These are phyloP conservation scores for Panzeria rudis DNA, from an alignment of 2,888 invertebrate genomes.

Conservation along the genomic window DNA sequence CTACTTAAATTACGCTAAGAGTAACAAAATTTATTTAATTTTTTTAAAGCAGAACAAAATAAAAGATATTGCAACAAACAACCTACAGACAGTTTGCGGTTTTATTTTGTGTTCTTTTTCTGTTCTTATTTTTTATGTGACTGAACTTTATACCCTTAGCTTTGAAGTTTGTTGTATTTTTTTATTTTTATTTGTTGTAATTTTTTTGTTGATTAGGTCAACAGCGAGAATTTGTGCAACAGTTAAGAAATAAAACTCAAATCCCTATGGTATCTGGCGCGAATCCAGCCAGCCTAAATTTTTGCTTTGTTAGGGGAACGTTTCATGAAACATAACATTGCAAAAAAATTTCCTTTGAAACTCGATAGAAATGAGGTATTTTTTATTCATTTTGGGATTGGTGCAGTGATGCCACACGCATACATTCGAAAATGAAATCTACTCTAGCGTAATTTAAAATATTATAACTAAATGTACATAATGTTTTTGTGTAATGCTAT, in stretches of 20 bases:
- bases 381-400: no score
- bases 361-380: no score
- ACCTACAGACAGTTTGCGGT: conserved; percentile 67
- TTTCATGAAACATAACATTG: no score
- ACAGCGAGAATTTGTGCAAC: not conserved
- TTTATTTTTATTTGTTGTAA: not conserved
- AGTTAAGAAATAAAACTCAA: not conserved
- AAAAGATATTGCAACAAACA: conserved; percentile 37
- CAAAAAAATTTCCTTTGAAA: no score
- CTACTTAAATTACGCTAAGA: conserved; percentile 66
- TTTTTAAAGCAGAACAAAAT: conserved; percentile 1
- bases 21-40: conserved; percentile 40
- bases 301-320: no score
- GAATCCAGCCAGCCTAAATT: no score
- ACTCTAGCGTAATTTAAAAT: no score
- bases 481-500: no score
- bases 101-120: conserved; percentile 57
- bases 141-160: conserved; percentile 51
- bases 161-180: conserved; percentile 1
- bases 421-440: no score
- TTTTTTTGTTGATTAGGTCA: conserved; percentile 6
- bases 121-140: conserved; percentile 19
- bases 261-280: not conserved
- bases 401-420: no score
- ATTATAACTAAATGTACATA: no score